Percentiles rank a stretch among this genome's conserved stretches.
These are phyloP conservation scores for Hassar affinis DNA, from an alignment of 2,113 vertebrate genomes.

Conservation along the genomic window DNA sequence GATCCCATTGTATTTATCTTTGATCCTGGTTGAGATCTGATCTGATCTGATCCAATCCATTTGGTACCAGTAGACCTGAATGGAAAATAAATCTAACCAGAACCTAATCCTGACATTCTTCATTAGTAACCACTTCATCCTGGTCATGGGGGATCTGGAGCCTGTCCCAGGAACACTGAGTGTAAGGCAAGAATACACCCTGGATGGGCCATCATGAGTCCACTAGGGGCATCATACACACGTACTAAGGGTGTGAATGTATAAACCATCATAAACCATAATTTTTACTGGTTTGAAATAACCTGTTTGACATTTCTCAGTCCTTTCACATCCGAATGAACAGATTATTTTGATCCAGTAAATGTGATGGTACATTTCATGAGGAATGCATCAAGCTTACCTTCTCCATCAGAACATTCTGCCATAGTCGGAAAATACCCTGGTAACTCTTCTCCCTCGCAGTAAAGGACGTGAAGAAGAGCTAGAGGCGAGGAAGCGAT, in stretches of 20 bases:
- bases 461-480: conserved; percentile 90
- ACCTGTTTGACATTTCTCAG: not conserved
- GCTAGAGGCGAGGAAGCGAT: conserved; percentile 64
- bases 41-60: not conserved
- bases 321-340: not conserved
- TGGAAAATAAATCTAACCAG: not conserved
- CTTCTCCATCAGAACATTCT: conserved; percentile 87
- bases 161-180: too few relatives aligned
- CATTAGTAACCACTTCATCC: too few relatives aligned
- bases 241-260: too few relatives aligned
- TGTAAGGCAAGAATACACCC: too few relatives aligned
- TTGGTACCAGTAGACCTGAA: not conserved
- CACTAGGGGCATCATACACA: too few relatives aligned
- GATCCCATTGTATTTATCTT: too few relatives aligned
- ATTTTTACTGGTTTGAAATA: too few relatives aligned
- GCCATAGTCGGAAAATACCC: conserved; percentile 88
- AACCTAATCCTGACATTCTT: not conserved
- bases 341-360: not conserved
- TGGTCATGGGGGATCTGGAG: not conserved
- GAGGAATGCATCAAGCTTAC: conserved; percentile 60
- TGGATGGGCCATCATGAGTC: too few relatives aligned
- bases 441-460: conserved; percentile 89
- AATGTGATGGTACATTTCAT: not conserved
- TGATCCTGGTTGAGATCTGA: not conserved
- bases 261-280: too few relatives aligned